Conservation (phyloP, 1,140 invertebrate species). For the Ephestia elutella region DNA sequence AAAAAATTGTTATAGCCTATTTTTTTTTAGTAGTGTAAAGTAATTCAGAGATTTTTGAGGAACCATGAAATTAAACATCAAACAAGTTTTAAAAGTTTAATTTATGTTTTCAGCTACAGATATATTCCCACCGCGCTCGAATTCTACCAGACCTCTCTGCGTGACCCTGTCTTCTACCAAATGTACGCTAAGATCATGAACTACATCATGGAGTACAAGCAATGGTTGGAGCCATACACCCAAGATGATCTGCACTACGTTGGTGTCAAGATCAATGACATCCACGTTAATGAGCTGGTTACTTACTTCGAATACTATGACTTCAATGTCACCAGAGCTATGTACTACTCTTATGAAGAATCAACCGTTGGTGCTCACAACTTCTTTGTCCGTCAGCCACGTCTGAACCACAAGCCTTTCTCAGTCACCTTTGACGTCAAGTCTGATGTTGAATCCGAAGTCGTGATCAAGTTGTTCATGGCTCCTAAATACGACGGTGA, state of each 20-base stretch:
- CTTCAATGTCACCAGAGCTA: conserved; percentile 67
- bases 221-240: conserved; percentile 76
- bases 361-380: conserved; percentile 4
- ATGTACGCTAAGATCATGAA: conserved; percentile 77
- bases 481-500: conserved; percentile 72
- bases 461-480: conserved; percentile 79
- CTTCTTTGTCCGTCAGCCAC: conserved; percentile 73
- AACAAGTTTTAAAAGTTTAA: too few relatives aligned
- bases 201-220: conserved; percentile 76
- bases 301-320: conserved; percentile 76
- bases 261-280: conserved; percentile 75
- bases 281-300: conserved; percentile 69
- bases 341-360: conserved; percentile 45
- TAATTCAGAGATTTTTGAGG: too few relatives aligned
- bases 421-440: conserved; percentile 76
- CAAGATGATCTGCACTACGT: conserved; percentile 74
- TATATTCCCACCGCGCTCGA: conserved; percentile 73
- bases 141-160: conserved; percentile 75
- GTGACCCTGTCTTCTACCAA: conserved; percentile 80
- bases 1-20: too few relatives aligned
- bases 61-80: too few relatives aligned
- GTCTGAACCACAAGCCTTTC: conserved; percentile 80
- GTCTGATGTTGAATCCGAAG: conserved; percentile 74
- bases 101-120: conserved; percentile 48
- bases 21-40: too few relatives aligned